Evolutionary conservation across 2,797 vertebrate species (phyloP).

Genomic region (Vultur gryphus): DNA sequence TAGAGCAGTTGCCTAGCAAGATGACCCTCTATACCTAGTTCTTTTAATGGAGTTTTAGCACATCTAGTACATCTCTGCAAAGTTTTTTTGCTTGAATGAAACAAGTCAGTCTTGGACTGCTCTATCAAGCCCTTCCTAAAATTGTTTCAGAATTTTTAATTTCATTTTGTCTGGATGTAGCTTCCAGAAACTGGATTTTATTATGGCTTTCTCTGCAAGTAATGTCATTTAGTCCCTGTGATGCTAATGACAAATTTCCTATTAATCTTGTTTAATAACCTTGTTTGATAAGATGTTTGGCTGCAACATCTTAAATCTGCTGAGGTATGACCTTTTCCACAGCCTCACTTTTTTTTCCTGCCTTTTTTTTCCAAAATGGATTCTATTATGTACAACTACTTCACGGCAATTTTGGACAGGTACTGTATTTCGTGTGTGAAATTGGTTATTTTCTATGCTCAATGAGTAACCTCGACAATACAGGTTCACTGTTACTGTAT

Average conservation of each 20-base stretch:
- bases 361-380: not conserved
- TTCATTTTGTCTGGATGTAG: not conserved
- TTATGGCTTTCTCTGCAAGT: not conserved
- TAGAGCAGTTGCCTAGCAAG: not conserved
- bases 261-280: not conserved
- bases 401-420: not conserved
- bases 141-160: not conserved
- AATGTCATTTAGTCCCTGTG: not conserved
- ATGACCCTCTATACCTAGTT: accelerated
- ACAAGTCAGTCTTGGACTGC: not conserved
- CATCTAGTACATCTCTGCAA: not conserved
- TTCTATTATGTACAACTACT: not conserved
- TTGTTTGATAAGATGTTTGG: not conserved
- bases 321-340: not conserved
- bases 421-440: not conserved
- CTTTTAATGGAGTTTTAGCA: not conserved
- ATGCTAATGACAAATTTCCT: not conserved
- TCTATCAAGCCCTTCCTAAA: not conserved
- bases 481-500: not conserved
- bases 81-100: not conserved
- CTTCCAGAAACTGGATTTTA: not conserved
- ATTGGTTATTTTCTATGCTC: not conserved
- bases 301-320: not conserved
- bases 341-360: not conserved
- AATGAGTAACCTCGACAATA: not conserved